phyloP scores from a whole-genome alignment of 2,888 invertebrate genomes.

The Stratiomys singularior region DNA sequence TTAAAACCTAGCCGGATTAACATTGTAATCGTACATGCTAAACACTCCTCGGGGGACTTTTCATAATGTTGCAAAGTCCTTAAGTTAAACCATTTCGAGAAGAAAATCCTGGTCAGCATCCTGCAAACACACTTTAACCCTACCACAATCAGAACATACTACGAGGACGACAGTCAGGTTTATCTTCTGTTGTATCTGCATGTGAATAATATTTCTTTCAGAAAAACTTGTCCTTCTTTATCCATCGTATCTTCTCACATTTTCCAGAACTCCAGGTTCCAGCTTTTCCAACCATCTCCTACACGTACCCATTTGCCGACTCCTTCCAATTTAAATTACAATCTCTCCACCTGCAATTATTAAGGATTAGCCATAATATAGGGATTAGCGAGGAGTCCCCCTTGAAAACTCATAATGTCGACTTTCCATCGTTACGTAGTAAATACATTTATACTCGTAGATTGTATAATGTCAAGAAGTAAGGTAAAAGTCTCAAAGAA shows the following conservation, averaged over 20 bases:
- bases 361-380: slow-evolving; percentile 52
- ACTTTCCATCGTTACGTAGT: slow-evolving; percentile 7
- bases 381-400: slow-evolving; percentile 49
- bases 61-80: slow-evolving; percentile 32
- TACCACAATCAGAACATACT: neutral
- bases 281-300: neutral
- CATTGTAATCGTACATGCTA: slow-evolving; percentile 34
- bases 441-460: neutral
- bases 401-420: neutral
- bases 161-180: neutral
- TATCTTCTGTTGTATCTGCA: slow-evolving; percentile 32
- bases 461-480: neutral
- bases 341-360: slow-evolving; percentile 53
- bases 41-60: slow-evolving; percentile 5
- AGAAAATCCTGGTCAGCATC: slow-evolving; percentile 37
- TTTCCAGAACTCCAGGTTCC: neutral
- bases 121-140: slow-evolving; percentile 16
- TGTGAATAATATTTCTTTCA: slow-evolving; percentile 39
- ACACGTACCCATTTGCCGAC: neutral
- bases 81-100: slow-evolving; percentile 26
- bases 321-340: slow-evolving; percentile 50
- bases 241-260: neutral
- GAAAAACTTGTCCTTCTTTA: slow-evolving; percentile 35
- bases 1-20: slow-evolving; percentile 28
- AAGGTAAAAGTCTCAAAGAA: slow-evolving; percentile 22